These are phyloP conservation scores for Drosophila yooni DNA, from an alignment of 2,888 invertebrate genomes.

Conservation along the genomic window DNA sequence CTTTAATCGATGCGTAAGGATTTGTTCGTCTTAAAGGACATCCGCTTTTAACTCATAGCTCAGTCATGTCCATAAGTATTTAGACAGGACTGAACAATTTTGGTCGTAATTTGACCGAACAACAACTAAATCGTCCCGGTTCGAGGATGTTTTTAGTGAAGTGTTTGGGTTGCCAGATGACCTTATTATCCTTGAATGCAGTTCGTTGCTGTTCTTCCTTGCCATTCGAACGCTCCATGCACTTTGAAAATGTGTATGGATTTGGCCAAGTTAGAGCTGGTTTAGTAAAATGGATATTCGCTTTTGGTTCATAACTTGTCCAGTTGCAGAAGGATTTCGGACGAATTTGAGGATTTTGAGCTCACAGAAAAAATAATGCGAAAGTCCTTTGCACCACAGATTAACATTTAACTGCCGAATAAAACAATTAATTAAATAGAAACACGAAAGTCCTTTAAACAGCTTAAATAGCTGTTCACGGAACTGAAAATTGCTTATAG, in stretches of 20 bases:
- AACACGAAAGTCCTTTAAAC: background rate
- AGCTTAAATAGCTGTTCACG: background rate
- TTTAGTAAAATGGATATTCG: background rate
- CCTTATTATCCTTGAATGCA: background rate
- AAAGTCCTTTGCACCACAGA: background rate
- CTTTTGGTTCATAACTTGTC: no score
- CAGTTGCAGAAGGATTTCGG: no score
- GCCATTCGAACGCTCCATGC: background rate
- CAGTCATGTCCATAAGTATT: background rate
- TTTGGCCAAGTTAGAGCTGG: background rate
- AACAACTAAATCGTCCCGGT: background rate
- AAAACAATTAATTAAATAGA: background rate
- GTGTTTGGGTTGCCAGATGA: background rate
- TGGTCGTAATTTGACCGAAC: background rate
- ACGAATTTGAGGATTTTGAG: no score
- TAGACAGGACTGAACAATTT: background rate
- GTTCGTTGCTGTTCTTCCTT: background rate
- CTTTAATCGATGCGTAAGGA: background rate
- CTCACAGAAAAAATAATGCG: no score
- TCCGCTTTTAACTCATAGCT: background rate
- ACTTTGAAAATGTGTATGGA: background rate
- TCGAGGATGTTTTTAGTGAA: background rate
- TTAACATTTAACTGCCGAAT: background rate
- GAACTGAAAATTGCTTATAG: background rate
- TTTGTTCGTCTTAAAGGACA: background rate